Conservation (phyloP, 2,797 vertebrate genomes). For the Alfaro cultratus region DNA sequence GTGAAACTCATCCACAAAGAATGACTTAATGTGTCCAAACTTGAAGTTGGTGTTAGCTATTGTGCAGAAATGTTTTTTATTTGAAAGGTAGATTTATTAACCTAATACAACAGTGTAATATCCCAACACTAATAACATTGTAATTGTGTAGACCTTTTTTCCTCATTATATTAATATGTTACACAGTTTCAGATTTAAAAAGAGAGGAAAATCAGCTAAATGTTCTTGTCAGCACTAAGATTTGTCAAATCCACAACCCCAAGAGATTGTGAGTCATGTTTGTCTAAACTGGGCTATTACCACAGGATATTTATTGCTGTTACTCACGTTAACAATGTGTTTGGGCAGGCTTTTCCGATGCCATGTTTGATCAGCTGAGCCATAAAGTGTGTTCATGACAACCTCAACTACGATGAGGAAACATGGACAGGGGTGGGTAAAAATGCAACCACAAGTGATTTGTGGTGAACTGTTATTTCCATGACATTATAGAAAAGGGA, state of each 20-base stretch:
- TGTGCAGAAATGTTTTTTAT: neutral
- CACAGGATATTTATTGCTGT: slow-evolving; percentile 47
- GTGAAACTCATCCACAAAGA: neutral
- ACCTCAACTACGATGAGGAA: slow-evolving; percentile 22
- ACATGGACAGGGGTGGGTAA: neutral
- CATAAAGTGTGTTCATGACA: slow-evolving; percentile 26
- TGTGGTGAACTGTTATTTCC: neutral
- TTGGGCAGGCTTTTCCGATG: slow-evolving; percentile 39
- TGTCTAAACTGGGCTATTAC: slow-evolving; percentile 57
- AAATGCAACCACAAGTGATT: slow-evolving; percentile 6
- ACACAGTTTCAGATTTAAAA: slow-evolving; percentile 1
- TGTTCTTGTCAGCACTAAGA: slow-evolving; percentile 11
- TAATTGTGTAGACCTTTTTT: neutral
- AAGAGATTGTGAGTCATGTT: slow-evolving; percentile 34
- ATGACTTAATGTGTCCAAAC: neutral
- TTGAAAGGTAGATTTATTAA: neutral
- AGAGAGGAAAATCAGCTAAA: neutral
- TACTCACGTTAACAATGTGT: slow-evolving; percentile 52
- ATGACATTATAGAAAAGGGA: slow-evolving; percentile 11
- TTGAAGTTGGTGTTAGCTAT: neutral
- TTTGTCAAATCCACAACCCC: slow-evolving; percentile 26
- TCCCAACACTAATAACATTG: neutral
- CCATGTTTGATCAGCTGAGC: slow-evolving; percentile 68
- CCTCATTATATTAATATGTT: neutral
- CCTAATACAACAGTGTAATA: neutral